These are phyloP conservation scores for Pachycephus smyrnensis DNA, from an alignment of 2,888 invertebrate species.

Conservation along the genomic window DNA sequence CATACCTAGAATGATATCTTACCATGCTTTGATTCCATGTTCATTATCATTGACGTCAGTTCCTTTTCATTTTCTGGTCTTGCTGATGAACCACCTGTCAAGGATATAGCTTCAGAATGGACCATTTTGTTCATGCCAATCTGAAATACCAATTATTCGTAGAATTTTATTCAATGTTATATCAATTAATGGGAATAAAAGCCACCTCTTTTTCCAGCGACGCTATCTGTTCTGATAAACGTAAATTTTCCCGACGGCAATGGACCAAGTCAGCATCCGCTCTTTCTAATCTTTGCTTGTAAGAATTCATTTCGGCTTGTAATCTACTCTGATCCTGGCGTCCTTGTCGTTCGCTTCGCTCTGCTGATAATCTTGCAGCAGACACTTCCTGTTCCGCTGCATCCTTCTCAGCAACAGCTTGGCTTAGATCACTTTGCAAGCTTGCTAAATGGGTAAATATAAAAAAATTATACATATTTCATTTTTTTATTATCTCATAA, in stretches of 20 bases:
- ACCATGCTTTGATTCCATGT: slow-evolving; percentile 89
- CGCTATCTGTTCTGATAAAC: slow-evolving; percentile 82
- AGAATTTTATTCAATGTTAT: neutral
- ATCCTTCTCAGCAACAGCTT: slow-evolving; percentile 82
- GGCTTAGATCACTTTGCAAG: slow-evolving; percentile 82
- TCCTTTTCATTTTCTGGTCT: slow-evolving; percentile 72
- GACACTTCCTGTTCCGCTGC: slow-evolving; percentile 85
- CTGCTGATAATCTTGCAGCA: slow-evolving; percentile 72
- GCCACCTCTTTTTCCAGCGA: slow-evolving; percentile 84
- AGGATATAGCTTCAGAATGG: slow-evolving; percentile 37
- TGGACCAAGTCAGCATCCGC: slow-evolving; percentile 86
- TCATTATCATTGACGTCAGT: slow-evolving; percentile 78
- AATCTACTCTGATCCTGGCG: slow-evolving; percentile 82
- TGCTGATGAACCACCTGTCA: slow-evolving; percentile 1
- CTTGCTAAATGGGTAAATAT: slow-evolving; percentile 68
- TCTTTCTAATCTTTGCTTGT: slow-evolving; percentile 78
- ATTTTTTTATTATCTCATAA: neutral
- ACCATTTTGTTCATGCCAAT: slow-evolving; percentile 63
- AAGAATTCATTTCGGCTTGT: slow-evolving; percentile 77
- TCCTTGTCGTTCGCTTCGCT: slow-evolving; percentile 80
- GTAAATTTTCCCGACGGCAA: slow-evolving; percentile 82
- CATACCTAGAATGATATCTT: slow-evolving; percentile 62
- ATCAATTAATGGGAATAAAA: neutral
- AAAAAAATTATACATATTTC: neutral
- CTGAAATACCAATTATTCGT: slow-evolving; percentile 41